Evolutionary conservation across 2,797 vertebrate species (phyloP).

Genomic region (Cuniculus paca): DNA sequence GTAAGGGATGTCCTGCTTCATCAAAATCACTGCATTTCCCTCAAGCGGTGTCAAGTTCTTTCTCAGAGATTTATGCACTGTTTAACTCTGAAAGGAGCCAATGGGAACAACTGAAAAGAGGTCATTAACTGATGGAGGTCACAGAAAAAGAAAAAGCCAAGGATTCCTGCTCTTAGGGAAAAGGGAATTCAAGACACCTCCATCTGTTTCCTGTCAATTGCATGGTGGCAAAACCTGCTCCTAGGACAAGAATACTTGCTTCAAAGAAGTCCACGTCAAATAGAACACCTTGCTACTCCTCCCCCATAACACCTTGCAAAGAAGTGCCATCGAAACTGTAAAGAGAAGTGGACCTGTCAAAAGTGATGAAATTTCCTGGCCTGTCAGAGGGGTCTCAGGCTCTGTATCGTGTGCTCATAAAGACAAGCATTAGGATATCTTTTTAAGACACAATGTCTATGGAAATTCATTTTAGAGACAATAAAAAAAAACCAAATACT

Average conservation of each 20-base stretch:
- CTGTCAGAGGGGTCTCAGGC: not conserved
- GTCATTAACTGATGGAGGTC: not conserved
- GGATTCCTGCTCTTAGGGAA: conserved; percentile 64
- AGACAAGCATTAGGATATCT: not conserved
- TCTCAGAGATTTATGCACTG: conserved; percentile 15
- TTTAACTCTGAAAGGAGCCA: conserved; percentile 47
- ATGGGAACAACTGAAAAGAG: conserved; percentile 64
- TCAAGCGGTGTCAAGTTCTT: not conserved
- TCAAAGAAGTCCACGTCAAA: conserved; percentile 85
- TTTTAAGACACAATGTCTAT: not conserved
- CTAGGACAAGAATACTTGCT: conserved; percentile 81
- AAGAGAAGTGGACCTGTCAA: conserved; percentile 78
- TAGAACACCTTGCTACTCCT: conserved; percentile 82
- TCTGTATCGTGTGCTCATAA: conserved; percentile 35
- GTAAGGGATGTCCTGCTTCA: not conserved
- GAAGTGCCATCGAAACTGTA: conserved; percentile 82
- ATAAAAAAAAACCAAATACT: conserved; percentile 75
- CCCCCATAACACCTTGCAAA: conserved; percentile 79
- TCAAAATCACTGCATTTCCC: conserved; percentile 20
- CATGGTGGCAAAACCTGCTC: conserved; percentile 69
- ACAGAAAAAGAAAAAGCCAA: not conserved
- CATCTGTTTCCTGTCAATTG: conserved; percentile 80
- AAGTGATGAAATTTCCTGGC: conserved; percentile 27
- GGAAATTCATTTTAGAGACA: conserved; percentile 30
- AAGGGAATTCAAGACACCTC: conserved; percentile 82